Conservation (phyloP, 2,113 vertebrate genomes). For the Lanius ludovicianus region DNA sequence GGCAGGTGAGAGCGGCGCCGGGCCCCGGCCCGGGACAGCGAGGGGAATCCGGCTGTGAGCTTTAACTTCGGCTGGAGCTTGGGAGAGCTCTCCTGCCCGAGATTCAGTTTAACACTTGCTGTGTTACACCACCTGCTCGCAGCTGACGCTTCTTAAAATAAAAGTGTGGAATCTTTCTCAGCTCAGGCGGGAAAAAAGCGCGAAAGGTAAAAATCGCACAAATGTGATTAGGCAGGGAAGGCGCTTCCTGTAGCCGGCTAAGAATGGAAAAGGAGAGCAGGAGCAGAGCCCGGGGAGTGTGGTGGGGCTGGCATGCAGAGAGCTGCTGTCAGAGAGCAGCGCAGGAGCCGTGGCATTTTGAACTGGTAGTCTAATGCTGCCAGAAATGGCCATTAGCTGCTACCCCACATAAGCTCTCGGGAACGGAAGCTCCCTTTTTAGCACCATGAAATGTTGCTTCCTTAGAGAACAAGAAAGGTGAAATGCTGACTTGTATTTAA, state of each 20-base stretch:
- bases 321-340: background rate
- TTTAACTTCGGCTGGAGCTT: rapidly evolving
- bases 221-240: background rate
- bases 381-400: background rate
- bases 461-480: background rate
- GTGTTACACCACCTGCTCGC: rapidly evolving
- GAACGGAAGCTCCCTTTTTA: background rate
- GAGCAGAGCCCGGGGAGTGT: rapidly evolving
- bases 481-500: background rate
- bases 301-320: rapidly evolving
- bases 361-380: rapidly evolving
- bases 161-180: background rate
- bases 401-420: rapidly evolving
- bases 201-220: background rate
- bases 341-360: rapidly evolving
- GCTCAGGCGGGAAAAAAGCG: background rate
- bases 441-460: background rate
- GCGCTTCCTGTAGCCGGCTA: background rate
- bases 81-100: too few relatives aligned
- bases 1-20: background rate
- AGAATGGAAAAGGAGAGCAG: background rate
- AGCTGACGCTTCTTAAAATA: background rate
- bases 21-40: background rate
- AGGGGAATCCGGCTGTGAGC: rapidly evolving
- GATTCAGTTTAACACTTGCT: rapidly evolving